phyloP scores from a whole-genome alignment of 2,888 invertebrate species.

The Thumatha senex region DNA sequence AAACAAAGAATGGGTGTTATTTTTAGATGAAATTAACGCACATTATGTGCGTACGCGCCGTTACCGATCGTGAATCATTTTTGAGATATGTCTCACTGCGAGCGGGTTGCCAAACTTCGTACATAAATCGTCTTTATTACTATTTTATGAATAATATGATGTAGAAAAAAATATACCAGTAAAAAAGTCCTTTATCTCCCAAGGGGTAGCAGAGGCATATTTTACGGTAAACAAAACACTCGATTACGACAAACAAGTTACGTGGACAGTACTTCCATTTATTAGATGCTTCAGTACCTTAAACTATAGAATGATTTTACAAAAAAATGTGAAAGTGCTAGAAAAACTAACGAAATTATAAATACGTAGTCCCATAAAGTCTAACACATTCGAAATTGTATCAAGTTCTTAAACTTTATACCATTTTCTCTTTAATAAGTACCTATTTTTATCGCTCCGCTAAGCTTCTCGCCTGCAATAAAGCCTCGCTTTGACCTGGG shows the following conservation, averaged over 20 bases:
- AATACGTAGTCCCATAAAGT: too few relatives aligned
- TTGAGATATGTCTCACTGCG: constrained; percentile 37
- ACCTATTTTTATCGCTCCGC: constrained; percentile 11
- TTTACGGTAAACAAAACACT: background rate
- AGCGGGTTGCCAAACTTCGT: constrained; percentile 25
- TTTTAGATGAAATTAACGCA: constrained; percentile 82
- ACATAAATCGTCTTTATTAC: background rate
- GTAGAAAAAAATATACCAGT: too few relatives aligned
- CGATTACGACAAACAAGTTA: background rate
- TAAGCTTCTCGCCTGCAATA: constrained; percentile 31
- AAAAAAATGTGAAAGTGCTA: too few relatives aligned
- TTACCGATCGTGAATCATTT: constrained; percentile 73
- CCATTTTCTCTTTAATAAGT: too few relatives aligned
- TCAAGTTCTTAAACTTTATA: too few relatives aligned
- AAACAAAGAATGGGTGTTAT: constrained; percentile 79
- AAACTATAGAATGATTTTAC: too few relatives aligned
- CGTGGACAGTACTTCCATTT: background rate
- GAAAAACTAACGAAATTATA: too few relatives aligned
- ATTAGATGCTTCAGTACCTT: background rate
- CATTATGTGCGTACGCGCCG: constrained; percentile 73
- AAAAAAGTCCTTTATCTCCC: too few relatives aligned
- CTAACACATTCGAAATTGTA: too few relatives aligned
- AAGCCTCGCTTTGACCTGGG: constrained; percentile 22
- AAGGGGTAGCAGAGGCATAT: too few relatives aligned
- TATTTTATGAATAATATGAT: too few relatives aligned